Evolutionary conservation across 35 echinoderm and acorn worm genomes (phyloP).

Genomic region (Chiridota heheva): DNA sequence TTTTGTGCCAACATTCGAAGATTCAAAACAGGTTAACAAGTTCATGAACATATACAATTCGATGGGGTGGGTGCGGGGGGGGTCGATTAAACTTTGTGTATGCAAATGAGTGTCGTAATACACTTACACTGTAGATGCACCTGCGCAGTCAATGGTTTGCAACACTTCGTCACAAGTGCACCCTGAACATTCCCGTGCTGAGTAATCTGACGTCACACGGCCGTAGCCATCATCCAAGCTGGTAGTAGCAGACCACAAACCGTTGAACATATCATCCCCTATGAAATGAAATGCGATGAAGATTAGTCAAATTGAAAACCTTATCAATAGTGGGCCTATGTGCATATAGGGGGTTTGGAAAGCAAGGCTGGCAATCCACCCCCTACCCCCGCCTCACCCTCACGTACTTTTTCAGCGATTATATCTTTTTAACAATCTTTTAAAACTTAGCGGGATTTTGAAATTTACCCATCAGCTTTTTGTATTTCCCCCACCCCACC

Average conservation of each 20-base stretch:
- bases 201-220: conserved; percentile 45
- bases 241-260: conserved; percentile 66
- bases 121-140: conserved; percentile 82
- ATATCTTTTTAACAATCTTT: not conserved
- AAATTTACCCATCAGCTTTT: not conserved
- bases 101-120: no score
- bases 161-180: conserved; percentile 60
- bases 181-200: conserved; percentile 25
- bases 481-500: no score
- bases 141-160: conserved; percentile 67
- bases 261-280: conserved; percentile 75
- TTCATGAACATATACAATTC: not conserved
- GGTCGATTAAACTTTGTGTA: no score
- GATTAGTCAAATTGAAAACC: not conserved
- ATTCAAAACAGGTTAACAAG: not conserved
- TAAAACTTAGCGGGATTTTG: conserved; percentile 4
- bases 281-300: not conserved
- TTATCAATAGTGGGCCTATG: not conserved
- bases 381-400: not conserved
- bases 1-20: not conserved
- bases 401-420: not conserved
- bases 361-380: not conserved
- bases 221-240: conserved; percentile 51
- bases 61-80: not conserved
- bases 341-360: not conserved